Conservation (phyloP, 2,888 invertebrate genomes). For the Tipula confusa region DNA sequence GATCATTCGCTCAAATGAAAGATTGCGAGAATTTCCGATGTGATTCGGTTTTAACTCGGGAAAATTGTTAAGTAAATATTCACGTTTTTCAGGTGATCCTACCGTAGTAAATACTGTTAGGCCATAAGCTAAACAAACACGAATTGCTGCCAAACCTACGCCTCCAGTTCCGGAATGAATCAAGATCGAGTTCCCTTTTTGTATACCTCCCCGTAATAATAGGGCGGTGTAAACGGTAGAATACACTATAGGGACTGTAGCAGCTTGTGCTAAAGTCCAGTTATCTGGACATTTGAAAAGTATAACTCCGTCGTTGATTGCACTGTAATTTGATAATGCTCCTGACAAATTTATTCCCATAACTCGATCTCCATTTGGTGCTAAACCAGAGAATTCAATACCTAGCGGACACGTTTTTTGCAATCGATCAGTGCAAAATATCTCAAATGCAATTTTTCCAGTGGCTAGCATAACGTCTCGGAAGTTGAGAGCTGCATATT, state of each 20-base stretch:
- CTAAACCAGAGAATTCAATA: slow-evolving; percentile 64
- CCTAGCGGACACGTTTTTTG: slow-evolving; percentile 64
- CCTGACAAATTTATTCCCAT: slow-evolving; percentile 59
- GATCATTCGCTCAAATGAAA: slow-evolving; percentile 82
- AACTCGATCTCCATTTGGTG: slow-evolving; percentile 57
- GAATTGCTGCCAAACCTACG: slow-evolving; percentile 74
- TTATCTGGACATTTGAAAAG: slow-evolving; percentile 65
- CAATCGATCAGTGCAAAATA: slow-evolving; percentile 63
- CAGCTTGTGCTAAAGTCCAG: slow-evolving; percentile 71
- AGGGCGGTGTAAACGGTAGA: slow-evolving; percentile 59
- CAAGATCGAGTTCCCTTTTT: slow-evolving; percentile 48
- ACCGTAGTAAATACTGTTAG: slow-evolving; percentile 69
- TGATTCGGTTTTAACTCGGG: slow-evolving; percentile 55
- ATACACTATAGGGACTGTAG: slow-evolving; percentile 75
- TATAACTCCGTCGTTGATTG: slow-evolving; percentile 47
- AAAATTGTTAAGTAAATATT: slow-evolving; percentile 56
- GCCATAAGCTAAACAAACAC: slow-evolving; percentile 60
- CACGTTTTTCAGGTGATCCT: slow-evolving; percentile 60
- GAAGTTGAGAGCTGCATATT: slow-evolving; percentile 84
- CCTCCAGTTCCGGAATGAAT: slow-evolving; percentile 65
- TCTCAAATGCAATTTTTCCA: slow-evolving; percentile 80
- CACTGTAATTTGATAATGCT: slow-evolving; percentile 55
- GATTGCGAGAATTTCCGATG: slow-evolving; percentile 83
- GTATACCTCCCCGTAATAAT: slow-evolving; percentile 43
- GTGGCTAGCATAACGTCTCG: slow-evolving; percentile 92